Conservation (phyloP, 2,797 vertebrate species). For the Monodelphis domestica region DNA sequence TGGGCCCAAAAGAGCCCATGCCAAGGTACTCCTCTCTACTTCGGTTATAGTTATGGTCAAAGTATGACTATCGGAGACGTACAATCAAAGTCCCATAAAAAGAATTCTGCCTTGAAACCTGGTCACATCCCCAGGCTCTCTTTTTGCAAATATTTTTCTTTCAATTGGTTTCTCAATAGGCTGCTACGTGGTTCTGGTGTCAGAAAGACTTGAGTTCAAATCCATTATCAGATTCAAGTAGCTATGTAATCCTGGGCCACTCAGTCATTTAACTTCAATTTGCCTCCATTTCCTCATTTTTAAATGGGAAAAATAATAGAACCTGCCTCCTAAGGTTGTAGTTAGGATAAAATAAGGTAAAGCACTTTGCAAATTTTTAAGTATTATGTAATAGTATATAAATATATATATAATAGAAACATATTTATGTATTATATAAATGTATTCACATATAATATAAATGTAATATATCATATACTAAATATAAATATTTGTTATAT, state of each 20-base stretch:
- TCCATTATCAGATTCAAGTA: neutral
- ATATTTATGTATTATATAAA: too few relatives aligned
- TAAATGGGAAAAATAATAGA: neutral
- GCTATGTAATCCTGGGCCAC: neutral
- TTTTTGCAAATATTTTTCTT: neutral
- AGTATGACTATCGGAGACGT: neutral
- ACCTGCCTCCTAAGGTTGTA: neutral
- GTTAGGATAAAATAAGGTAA: neutral
- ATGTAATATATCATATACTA: too few relatives aligned
- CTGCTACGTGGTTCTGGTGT: neutral
- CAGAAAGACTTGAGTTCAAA: neutral
- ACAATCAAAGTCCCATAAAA: neutral
- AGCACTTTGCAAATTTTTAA: neutral
- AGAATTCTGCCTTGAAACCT: neutral
- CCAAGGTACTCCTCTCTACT: neutral
- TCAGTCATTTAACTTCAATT: neutral
- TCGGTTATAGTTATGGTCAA: neutral
- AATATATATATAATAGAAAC: too few relatives aligned
- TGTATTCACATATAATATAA: too few relatives aligned
- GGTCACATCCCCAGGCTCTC: neutral
- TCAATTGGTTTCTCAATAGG: neutral
- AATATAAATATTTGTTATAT: too few relatives aligned
- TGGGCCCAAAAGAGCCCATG: neutral
- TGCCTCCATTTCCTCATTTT: neutral
- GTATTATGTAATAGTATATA: too few relatives aligned